Evolutionary conservation across 2,888 invertebrate genomes (phyloP).

Genomic region (Pammene fasciana): DNA sequence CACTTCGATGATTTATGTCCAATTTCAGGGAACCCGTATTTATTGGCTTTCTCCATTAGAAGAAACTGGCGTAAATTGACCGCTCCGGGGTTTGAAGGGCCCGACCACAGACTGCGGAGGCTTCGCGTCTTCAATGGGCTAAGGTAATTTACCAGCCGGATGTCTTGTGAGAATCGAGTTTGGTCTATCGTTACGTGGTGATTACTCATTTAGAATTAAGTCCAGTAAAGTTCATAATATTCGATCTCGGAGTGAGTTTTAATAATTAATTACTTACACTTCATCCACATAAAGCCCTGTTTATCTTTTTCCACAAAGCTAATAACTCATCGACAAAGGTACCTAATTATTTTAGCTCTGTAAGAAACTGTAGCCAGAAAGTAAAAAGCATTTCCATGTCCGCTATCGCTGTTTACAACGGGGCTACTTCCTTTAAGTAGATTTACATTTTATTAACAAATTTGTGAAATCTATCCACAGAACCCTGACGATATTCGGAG

Average conservation of each 20-base stretch:
- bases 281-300: no score
- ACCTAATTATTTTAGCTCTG: no score
- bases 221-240: no score
- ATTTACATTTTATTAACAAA: neutral
- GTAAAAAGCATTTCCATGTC: no score
- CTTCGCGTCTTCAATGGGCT: constrained; percentile 7
- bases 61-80: constrained; percentile 10
- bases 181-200: no score
- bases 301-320: no score
- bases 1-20: neutral
- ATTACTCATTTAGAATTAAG: neutral
- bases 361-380: no score
- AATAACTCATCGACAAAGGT: no score
- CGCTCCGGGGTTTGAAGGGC: neutral
- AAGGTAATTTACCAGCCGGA: neutral
- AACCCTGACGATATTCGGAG: constrained; percentile 13
- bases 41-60: constrained; percentile 10
- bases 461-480: neutral
- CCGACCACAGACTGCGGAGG: constrained; percentile 6
- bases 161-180: neutral
- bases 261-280: no score
- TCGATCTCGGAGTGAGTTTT: no score
- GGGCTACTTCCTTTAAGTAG: neutral
- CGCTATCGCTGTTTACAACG: no score
- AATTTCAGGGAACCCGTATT: constrained; percentile 14